Evolutionary conservation across 2,113 vertebrate genomes (phyloP).

Genomic region (Cheirogaleus medius): DNA sequence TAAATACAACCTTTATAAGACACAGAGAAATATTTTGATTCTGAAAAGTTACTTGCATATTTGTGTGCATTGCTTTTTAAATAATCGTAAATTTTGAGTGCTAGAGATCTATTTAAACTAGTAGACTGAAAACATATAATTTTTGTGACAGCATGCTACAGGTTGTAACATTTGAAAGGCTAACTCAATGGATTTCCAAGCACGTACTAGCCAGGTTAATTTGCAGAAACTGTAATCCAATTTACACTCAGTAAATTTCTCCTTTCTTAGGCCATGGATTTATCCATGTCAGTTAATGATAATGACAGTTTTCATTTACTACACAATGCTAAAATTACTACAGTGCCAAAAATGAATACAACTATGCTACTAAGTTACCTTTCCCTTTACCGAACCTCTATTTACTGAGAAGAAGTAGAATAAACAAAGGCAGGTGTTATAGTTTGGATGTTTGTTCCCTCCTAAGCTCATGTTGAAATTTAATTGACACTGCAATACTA

Average conservation of each 20-base stretch:
- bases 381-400: neutral
- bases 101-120: neutral
- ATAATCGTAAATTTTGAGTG: neutral
- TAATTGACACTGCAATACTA: neutral
- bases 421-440: neutral
- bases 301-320: neutral
- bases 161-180: neutral
- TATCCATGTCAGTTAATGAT: neutral
- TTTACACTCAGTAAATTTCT: neutral
- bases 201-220: neutral
- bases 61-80: neutral
- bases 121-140: neutral
- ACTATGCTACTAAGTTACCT: neutral
- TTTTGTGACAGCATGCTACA: neutral
- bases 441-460: neutral
- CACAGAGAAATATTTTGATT: constrained; percentile 10
- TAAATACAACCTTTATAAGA: neutral
- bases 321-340: neutral
- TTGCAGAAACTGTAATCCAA: neutral
- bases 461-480: neutral
- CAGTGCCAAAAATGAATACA: neutral
- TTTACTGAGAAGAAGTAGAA: neutral
- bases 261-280: constrained; percentile 8
- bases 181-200: neutral
- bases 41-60: neutral